Conservation (phyloP, 2,113 vertebrate genomes). For the Paradoxurus hermaphroditus region DNA sequence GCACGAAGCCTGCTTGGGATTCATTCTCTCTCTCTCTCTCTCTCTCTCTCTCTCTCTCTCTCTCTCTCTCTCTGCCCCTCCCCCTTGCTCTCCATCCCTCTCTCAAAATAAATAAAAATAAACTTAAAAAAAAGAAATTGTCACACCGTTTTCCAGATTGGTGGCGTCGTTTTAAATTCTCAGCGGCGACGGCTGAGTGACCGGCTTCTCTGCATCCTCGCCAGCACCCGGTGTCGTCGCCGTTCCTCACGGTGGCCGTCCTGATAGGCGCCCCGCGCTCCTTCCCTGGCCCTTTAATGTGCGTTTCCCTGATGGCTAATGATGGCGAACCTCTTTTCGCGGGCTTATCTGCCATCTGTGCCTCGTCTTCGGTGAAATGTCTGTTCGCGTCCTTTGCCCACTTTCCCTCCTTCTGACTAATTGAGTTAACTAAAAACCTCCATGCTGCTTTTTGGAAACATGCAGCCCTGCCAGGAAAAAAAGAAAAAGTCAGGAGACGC, state of each 20-base stretch:
- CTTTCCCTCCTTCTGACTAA: background rate
- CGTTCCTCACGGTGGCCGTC: background rate
- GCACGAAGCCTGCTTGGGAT: no score
- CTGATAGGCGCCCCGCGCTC: background rate
- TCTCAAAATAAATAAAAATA: no score
- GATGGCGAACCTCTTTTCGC: accelerated
- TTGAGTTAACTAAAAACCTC: background rate
- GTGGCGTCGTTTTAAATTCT: accelerated
- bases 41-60: no score
- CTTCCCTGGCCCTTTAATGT: accelerated
- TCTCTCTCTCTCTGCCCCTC: no score
- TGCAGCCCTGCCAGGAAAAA: background rate
- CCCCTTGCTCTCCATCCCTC: no score
- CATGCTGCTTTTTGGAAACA: background rate
- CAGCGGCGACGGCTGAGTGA: accelerated
- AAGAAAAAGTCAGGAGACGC: accelerated
- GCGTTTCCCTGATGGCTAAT: background rate
- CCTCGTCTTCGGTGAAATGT: background rate
- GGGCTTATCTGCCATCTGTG: background rate
- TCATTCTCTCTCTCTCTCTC: no score
- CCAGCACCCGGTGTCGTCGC: accelerated
- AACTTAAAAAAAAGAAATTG: background rate
- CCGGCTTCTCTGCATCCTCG: accelerated
- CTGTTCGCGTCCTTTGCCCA: background rate
- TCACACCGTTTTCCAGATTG: background rate